phyloP scores from a whole-genome alignment of 23 tunicate species.

The Diplosoma virens region DNA sequence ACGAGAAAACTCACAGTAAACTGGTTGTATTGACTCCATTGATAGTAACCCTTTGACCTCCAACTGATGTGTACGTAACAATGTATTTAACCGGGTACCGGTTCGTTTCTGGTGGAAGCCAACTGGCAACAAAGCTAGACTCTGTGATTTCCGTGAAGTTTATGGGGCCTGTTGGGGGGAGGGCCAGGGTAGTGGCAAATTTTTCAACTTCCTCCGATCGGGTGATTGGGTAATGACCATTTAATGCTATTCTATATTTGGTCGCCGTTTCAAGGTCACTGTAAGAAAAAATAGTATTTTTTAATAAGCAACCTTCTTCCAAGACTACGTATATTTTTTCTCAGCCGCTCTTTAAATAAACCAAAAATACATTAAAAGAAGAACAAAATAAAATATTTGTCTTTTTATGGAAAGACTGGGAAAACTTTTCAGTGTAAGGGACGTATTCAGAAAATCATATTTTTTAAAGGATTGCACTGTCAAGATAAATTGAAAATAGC shows the following conservation, averaged over 20 bases:
- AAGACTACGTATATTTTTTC: no score
- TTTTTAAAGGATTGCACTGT: no score
- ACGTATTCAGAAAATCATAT: no score
- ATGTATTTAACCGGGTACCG: conserved; percentile 39
- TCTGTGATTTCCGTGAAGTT: conserved; percentile 52
- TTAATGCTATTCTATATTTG: conserved; percentile 30
- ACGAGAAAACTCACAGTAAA: background rate
- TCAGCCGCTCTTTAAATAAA: no score
- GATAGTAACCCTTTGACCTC: background rate
- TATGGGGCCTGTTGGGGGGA: conserved; percentile 65
- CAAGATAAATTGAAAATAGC: no score
- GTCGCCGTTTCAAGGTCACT: conserved; percentile 58
- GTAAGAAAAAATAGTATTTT: background rate
- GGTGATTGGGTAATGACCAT: conserved; percentile 13
- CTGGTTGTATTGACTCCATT: conserved; percentile 20
- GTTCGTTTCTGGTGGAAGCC: conserved; percentile 44
- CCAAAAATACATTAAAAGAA: no score
- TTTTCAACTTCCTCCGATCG: conserved; percentile 6
- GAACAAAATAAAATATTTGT: background rate
- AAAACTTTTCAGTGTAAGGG: no score
- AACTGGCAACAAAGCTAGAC: conserved; percentile 41
- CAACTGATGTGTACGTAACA: conserved; percentile 41
- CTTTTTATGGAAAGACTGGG: background rate
- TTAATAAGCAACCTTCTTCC: no score
- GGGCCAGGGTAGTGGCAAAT: conserved; percentile 31